Conservation (phyloP, 2,113 vertebrate genomes). For the Xerus inauris region DNA sequence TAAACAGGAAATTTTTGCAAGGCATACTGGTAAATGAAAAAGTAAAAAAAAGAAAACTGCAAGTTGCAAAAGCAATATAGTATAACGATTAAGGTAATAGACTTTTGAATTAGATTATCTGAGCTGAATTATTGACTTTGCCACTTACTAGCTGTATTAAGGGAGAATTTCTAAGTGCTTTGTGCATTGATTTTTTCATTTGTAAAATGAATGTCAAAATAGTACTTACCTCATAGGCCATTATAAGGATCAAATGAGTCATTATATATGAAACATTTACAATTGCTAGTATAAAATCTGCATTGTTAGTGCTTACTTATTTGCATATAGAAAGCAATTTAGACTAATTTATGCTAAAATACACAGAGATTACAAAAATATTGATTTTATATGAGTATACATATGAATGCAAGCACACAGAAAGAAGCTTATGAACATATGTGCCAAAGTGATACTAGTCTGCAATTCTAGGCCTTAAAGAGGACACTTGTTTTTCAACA, state of each 20-base stretch:
- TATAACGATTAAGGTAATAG: not conserved
- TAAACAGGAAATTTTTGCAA: not conserved
- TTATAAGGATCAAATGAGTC: not conserved
- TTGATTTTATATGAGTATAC: not conserved
- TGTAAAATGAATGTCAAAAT: not conserved
- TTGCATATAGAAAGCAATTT: not conserved
- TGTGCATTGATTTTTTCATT: not conserved
- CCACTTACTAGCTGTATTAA: not conserved
- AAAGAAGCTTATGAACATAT: not conserved
- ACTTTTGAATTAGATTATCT: not conserved
- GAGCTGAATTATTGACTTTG: not conserved
- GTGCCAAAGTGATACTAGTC: not conserved
- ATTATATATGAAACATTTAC: not conserved
- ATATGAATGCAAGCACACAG: not conserved
- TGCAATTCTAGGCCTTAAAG: not conserved
- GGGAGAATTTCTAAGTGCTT: not conserved
- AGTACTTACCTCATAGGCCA: conserved; percentile 46
- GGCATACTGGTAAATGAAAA: not conserved
- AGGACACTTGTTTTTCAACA: not conserved
- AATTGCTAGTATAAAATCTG: not conserved
- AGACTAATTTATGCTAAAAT: not conserved
- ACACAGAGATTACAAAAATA: not conserved
- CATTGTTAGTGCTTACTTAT: not conserved
- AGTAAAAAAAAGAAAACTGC: not conserved
- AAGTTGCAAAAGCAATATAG: not conserved